Evolutionary conservation across 2,888 invertebrate species (phyloP).

Genomic region (Lycia hirtaria): DNA sequence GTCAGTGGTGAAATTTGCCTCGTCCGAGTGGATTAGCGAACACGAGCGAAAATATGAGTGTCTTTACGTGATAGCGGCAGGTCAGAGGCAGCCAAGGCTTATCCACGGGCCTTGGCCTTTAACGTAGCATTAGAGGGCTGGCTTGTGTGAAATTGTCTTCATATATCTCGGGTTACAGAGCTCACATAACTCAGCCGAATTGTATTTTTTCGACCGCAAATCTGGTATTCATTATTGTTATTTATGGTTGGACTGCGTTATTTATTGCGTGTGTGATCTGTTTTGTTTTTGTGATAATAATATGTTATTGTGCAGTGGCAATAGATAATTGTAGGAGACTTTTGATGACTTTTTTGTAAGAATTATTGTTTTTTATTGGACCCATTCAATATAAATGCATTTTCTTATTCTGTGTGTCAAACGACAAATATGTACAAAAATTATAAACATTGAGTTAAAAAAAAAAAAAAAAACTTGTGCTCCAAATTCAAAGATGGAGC

Average conservation of each 20-base stretch:
- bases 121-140: slow-evolving; percentile 47
- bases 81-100: slow-evolving; percentile 43
- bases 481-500: too few relatives aligned
- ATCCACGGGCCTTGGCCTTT: slow-evolving; percentile 41
- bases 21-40: slow-evolving; percentile 49
- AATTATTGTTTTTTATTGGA: not conserved
- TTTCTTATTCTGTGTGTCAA: too few relatives aligned
- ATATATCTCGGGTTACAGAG: slow-evolving; percentile 47
- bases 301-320: not conserved
- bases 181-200: slow-evolving; percentile 52
- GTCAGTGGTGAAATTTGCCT: slow-evolving; percentile 21
- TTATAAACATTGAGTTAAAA: too few relatives aligned
- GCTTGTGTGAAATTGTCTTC: slow-evolving; percentile 58
- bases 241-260: slow-evolving; percentile 33
- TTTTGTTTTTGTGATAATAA: slow-evolving; percentile 32
- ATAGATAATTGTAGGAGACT: not conserved
- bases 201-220: slow-evolving; percentile 32
- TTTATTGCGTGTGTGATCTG: slow-evolving; percentile 17
- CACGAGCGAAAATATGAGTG: slow-evolving; percentile 58
- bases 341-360: not conserved
- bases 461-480: too few relatives aligned
- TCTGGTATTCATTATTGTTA: slow-evolving; percentile 45
- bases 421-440: too few relatives aligned
- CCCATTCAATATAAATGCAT: too few relatives aligned
- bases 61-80: slow-evolving; percentile 56